phyloP scores from a whole-genome alignment of 1,140 invertebrate genomes.

The Rhyacophila brunnea region DNA sequence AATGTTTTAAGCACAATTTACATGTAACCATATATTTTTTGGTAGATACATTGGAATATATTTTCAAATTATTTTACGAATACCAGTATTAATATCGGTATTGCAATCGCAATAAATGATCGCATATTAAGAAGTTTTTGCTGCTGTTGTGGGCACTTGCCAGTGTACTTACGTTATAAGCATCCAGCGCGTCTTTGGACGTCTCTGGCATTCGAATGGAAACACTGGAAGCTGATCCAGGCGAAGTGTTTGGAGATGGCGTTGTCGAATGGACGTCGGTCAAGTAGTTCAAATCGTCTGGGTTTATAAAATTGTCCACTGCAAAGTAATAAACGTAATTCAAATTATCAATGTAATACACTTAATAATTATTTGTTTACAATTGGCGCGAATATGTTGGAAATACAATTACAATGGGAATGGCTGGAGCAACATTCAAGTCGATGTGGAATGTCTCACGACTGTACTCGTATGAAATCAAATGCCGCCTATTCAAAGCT shows the following conservation, averaged over 20 bases:
- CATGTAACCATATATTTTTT: too few species aligned
- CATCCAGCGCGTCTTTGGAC: background rate
- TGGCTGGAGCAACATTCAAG: too few species aligned
- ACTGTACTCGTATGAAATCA: too few species aligned
- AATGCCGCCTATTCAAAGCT: too few species aligned
- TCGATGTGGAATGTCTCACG: too few species aligned
- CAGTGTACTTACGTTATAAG: background rate
- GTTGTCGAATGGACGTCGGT: constrained; percentile 9
- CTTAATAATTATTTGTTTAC: too few species aligned
- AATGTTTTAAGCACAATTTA: too few species aligned
- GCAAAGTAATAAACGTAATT: background rate
- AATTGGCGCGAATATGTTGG: too few species aligned
- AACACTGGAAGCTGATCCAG: background rate
- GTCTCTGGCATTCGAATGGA: background rate
- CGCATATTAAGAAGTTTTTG: background rate
- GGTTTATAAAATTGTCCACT: constrained; percentile 32
- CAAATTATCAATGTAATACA: too few species aligned
- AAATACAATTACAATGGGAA: too few species aligned
- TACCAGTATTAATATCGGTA: background rate
- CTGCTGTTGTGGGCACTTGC: background rate
- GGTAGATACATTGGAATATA: too few species aligned
- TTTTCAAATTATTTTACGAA: too few species aligned
- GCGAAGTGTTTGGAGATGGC: background rate
- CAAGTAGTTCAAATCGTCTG: constrained; percentile 25
- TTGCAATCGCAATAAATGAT: background rate